phyloP scores from a whole-genome alignment of 2,888 invertebrate species.

The Plagiodera versicolora region DNA sequence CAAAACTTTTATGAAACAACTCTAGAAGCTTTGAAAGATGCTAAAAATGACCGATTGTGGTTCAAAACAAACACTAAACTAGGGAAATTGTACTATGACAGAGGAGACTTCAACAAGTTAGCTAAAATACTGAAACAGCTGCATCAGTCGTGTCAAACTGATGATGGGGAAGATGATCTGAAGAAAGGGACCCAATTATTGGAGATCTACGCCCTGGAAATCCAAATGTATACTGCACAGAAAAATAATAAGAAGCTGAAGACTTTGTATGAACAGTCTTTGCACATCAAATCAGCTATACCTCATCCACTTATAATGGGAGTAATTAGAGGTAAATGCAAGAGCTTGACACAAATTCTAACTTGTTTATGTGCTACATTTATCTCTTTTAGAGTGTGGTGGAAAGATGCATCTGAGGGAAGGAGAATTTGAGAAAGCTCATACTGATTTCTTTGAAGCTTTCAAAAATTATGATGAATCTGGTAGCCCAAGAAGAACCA shows the following conservation, averaged over 20 bases:
- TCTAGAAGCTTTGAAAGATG: conserved; percentile 91
- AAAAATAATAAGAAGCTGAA: conserved; percentile 98
- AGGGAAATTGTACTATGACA: conserved; percentile 96
- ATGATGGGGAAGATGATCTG: conserved; percentile 96
- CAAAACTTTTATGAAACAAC: conserved; percentile 99
- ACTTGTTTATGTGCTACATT: too few species aligned
- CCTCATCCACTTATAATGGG: conserved; percentile 99
- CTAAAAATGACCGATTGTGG: conserved; percentile 98
- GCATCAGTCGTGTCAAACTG: conserved; percentile 96
- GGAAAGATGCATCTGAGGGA: conserved; percentile 99
- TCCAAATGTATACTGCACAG: conserved; percentile 99
- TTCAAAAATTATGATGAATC: conserved; percentile 99
- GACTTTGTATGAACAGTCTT: conserved; percentile 94
- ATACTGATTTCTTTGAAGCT: conserved; percentile 99
- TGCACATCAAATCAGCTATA: conserved; percentile 98
- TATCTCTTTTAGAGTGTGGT: conserved; percentile 88
- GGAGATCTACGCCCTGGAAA: conserved; percentile 98
- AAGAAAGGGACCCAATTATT: conserved; percentile 97
- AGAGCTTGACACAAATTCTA: too few species aligned
- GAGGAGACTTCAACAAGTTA: conserved; percentile 90
- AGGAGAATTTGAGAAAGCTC: conserved; percentile 98
- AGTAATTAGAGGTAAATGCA: conserved; percentile 92
- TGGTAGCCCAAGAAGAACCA: conserved; percentile 93
- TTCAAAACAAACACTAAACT: conserved; percentile 99
- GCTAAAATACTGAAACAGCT: conserved; percentile 96